phyloP scores from a whole-genome alignment of 2,888 invertebrate genomes.

The Drosophila pseudotakahashii region DNA sequence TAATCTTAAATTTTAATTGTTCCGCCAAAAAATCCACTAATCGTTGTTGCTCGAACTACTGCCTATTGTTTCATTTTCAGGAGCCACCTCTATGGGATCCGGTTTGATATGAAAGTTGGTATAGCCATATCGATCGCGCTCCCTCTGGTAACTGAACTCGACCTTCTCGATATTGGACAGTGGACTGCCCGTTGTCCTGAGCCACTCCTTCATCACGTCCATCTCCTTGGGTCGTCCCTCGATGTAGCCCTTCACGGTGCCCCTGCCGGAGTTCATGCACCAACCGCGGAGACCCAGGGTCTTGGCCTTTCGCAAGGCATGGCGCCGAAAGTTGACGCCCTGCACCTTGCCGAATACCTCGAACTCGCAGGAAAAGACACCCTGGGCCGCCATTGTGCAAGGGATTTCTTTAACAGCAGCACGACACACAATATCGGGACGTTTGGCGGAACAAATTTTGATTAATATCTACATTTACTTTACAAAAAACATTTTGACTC shows the following conservation, averaged over 20 bases:
- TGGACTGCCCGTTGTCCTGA: conserved; percentile 90
- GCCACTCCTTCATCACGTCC: conserved; percentile 85
- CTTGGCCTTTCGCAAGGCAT: conserved; percentile 86
- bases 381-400: conserved; percentile 35
- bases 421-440: conserved; percentile 1
- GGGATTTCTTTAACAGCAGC: background rate
- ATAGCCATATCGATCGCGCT: conserved; percentile 47
- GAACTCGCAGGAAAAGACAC: conserved; percentile 69
- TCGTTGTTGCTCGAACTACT: background rate
- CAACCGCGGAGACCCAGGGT: conserved; percentile 87
- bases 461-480: background rate
- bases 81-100: conserved; percentile 17
- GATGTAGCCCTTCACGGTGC: conserved; percentile 87
- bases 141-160: conserved; percentile 85
- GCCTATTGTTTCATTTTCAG: background rate
- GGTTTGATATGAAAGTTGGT: conserved; percentile 59
- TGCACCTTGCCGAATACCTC: conserved; percentile 80
- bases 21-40: conserved; percentile 1
- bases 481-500: background rate
- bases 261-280: conserved; percentile 88
- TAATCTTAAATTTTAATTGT: background rate
- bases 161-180: conserved; percentile 89
- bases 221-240: conserved; percentile 86
- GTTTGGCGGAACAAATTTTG: background rate
- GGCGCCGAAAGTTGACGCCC: conserved; percentile 83